Conservation (phyloP, 2,888 invertebrate genomes). For the Maniola hyperantus region DNA sequence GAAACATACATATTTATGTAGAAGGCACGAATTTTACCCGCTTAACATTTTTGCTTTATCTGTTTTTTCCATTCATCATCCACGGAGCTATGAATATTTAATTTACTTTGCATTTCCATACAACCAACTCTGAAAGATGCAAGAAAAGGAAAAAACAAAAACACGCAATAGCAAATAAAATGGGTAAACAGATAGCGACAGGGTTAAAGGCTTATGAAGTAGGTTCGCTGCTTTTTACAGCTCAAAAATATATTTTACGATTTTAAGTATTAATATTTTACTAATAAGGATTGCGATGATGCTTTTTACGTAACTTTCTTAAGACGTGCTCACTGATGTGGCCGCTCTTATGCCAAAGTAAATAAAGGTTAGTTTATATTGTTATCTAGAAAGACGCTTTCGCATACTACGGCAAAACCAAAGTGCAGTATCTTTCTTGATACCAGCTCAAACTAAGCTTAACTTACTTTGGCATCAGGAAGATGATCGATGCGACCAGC, state of each 20-base stretch:
- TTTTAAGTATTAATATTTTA: too few species aligned
- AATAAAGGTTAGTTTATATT: too few species aligned
- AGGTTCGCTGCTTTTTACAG: not conserved
- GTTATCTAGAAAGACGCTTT: too few species aligned
- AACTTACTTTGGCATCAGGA: too few species aligned
- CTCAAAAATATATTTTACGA: not conserved
- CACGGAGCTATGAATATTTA: constrained; percentile 30
- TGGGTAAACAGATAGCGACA: not conserved
- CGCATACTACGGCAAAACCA: too few species aligned
- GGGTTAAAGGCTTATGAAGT: not conserved
- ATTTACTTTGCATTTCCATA: constrained; percentile 29
- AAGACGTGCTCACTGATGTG: too few species aligned
- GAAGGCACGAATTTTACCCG: constrained; percentile 28
- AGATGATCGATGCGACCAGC: too few species aligned
- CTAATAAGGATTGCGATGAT: too few species aligned
- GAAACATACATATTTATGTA: constrained; percentile 31
- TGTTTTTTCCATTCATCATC: constrained; percentile 28
- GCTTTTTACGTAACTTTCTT: too few species aligned
- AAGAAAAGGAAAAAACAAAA: constrained; percentile 13
- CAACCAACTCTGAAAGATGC: constrained; percentile 25
- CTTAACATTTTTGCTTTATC: constrained; percentile 32
- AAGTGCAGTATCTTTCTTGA: too few species aligned
- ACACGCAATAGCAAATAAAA: constrained; percentile 1
- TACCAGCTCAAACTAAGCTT: too few species aligned
- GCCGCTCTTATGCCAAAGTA: too few species aligned